A percentile compares a stretch with the other conserved stretches of the same genome.
These are phyloP conservation scores for Galerucella pusilla DNA, from an alignment of 2,888 invertebrate species.

Conservation along the genomic window DNA sequence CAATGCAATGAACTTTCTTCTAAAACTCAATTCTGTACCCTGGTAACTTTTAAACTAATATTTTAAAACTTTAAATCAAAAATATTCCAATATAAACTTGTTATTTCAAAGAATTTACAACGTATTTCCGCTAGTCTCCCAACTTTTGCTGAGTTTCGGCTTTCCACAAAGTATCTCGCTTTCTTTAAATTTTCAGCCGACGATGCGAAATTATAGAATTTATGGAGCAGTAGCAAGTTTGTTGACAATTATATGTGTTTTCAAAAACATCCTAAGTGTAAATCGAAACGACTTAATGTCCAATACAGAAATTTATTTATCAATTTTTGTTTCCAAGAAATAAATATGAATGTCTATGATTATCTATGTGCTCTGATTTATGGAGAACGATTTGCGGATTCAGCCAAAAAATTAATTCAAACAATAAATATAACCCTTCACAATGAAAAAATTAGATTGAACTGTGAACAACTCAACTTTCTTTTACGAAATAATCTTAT, in stretches of 20 bases:
- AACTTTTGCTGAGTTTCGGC: constrained; percentile 3
- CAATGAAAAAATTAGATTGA: too few species aligned
- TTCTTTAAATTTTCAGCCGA: constrained; percentile 10
- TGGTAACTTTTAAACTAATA: too few species aligned
- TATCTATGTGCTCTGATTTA: too few species aligned
- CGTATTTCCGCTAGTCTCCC: not conserved
- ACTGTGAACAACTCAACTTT: too few species aligned
- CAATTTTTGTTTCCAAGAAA: not conserved
- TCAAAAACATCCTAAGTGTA: constrained; percentile 18
- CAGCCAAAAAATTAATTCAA: too few species aligned
- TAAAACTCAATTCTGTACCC: not conserved
- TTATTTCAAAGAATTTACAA: constrained; percentile 9
- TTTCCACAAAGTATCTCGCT: not conserved
- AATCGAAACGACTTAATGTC: too few species aligned
- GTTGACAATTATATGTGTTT: constrained; percentile 29
- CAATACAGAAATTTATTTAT: not conserved
- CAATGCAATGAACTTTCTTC: not conserved
- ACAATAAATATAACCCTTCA: too few species aligned
- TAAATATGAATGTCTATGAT: too few species aligned
- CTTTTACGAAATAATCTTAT: too few species aligned
- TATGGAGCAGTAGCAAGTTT: not conserved
- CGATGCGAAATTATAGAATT: constrained; percentile 15
- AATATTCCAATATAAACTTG: constrained; percentile 1
- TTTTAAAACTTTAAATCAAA: not conserved
- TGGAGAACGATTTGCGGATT: too few species aligned